Evolutionary conservation across 2,888 invertebrate genomes (phyloP), one percentile per base, ranked within the genome.

Genomic region (Himalopsyche kuldschensis): DNA sequence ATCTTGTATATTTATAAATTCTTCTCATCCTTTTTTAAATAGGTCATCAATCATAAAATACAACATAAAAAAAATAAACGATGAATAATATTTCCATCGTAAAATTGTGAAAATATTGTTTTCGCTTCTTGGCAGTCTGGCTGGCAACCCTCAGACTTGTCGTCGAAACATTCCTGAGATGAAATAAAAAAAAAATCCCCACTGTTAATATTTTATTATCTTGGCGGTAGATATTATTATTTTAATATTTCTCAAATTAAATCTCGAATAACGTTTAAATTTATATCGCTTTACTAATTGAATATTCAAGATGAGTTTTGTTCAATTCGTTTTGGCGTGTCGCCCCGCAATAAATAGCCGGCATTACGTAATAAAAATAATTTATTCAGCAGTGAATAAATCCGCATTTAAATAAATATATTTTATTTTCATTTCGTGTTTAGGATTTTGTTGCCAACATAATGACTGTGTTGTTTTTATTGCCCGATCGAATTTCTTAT

Each of bases 401-500:
- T 55, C 27, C 32, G 31, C n/a, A 75, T 75, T 75, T 20, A 75
- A 75, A 24, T 24, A 75, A 75, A 75, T 75, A 75, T 75, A 75
- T 27, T 75, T 27, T 75, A 75, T 75, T 75, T 24, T 75, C 30
- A 31, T 75, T 30, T 75, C 75, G 27, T 75, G 32, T 75, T 75
- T 30, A 75, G 75, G 24, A 75, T 20, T 75, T 75, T 32, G 30
- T 32, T 75, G 75, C 46, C 79, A 47, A 79, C 32, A 69, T 80
- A 30, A 69, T 32, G 30, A 27, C 76, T 77, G 47, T 55, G n/a
- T 55, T 55, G 35, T 35, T 78, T 82, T 78, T 82, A 78, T 82
- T 41, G 69, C 78, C 30, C 78, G 78, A 82, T 82, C 82, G 79
- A 77, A 82, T 82, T 82, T 48, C 78, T 55, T 55, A 55, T 55